Conservation (phyloP, 1,140 invertebrate species). For the Apolygus lucorum region DNA sequence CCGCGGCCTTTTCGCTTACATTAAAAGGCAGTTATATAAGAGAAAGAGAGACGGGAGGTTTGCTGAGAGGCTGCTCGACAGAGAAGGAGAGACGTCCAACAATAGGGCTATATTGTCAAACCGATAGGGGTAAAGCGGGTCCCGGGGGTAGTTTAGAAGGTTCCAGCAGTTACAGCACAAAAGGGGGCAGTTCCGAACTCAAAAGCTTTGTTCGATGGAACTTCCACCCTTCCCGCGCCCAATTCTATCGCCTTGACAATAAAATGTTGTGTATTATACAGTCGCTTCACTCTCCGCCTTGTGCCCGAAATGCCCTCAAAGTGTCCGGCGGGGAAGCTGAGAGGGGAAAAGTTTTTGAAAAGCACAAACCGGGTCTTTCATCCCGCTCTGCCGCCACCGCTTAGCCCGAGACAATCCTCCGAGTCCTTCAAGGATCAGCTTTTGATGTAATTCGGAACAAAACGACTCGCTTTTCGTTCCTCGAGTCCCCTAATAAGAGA, state of each 20-base stretch:
- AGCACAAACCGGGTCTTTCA: too few relatives aligned
- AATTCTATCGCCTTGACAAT: constrained; percentile 1
- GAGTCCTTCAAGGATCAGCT: too few relatives aligned
- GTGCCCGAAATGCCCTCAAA: too few relatives aligned
- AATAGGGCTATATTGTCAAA: constrained; percentile 1
- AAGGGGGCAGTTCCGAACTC: constrained; percentile 19
- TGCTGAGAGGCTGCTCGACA: neutral
- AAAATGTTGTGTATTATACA: constrained; percentile 19
- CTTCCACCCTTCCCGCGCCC: too few relatives aligned
- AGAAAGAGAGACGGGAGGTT: too few relatives aligned
- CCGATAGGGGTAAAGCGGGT: constrained; percentile 12
- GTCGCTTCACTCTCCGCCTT: constrained; percentile 8
- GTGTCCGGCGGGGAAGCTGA: too few relatives aligned
- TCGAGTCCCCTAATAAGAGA: too few relatives aligned
- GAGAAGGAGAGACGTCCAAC: neutral
- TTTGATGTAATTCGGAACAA: too few relatives aligned
- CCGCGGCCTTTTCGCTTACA: constrained; percentile 1
- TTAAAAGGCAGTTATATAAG: constrained; percentile 25
- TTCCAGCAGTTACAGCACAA: constrained; percentile 16
- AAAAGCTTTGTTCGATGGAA: neutral
- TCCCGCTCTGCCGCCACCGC: too few relatives aligned
- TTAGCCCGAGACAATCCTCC: too few relatives aligned
- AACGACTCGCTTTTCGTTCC: too few relatives aligned
- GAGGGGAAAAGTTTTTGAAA: too few relatives aligned
- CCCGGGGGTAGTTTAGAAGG: constrained; percentile 6